Evolutionary conservation across 2,888 invertebrate genomes (phyloP).

Genomic region (Caenorhabditis sulstoni): DNA sequence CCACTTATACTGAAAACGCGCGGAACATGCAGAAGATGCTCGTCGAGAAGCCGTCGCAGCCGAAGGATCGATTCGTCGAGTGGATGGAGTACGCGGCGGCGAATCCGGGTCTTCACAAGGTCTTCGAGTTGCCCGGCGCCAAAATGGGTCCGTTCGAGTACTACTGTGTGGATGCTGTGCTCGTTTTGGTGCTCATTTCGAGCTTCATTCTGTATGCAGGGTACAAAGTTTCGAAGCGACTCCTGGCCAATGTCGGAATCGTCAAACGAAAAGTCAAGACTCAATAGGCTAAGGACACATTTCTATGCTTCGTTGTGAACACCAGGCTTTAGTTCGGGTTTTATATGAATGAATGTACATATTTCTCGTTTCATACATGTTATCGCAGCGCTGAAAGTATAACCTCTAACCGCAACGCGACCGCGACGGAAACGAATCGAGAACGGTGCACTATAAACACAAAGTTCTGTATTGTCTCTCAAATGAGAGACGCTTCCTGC

Average conservation of each 20-base stretch:
- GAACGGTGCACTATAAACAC: neutral
- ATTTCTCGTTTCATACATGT: no score
- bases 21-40: slow-evolving; percentile 52
- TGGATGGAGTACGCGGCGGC: slow-evolving; percentile 61
- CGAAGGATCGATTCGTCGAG: slow-evolving; percentile 53
- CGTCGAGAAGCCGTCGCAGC: slow-evolving; percentile 48
- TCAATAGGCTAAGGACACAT: no score
- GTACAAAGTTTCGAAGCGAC: neutral
- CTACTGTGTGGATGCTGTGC: slow-evolving; percentile 50
- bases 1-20: slow-evolving; percentile 34
- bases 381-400: no score
- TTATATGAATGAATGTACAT: no score
- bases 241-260: no score
- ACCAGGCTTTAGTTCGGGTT: no score
- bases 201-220: neutral
- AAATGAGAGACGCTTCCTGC: no score
- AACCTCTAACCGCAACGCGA: no score
- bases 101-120: slow-evolving; percentile 56
- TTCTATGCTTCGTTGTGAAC: no score
- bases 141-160: slow-evolving; percentile 53
- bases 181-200: neutral
- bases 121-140: slow-evolving; percentile 51
- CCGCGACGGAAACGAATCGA: no score
- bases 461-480: neutral
- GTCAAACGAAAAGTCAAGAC: no score